phyloP scores from a whole-genome alignment of 2,113 vertebrate genomes.

The Ia io region DNA sequence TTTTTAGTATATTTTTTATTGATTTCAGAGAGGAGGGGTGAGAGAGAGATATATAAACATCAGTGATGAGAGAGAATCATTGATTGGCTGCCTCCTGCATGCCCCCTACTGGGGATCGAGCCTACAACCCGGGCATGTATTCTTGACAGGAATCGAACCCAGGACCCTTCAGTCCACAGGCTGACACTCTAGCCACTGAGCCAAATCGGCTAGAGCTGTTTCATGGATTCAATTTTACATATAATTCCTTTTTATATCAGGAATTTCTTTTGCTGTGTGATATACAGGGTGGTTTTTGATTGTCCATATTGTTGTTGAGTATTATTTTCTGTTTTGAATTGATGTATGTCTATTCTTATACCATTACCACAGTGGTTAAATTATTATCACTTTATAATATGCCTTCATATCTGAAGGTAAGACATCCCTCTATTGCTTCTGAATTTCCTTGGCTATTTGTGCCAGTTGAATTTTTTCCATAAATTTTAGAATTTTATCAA shows the following conservation, averaged over 20 bases:
- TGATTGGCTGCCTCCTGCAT: too few relatives aligned
- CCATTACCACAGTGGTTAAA: neutral
- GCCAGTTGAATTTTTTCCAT: neutral
- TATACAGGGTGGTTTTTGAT: neutral
- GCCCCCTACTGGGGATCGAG: too few relatives aligned
- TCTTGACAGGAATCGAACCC: too few relatives aligned
- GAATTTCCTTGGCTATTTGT: neutral
- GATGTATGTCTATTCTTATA: neutral
- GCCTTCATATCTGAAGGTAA: neutral
- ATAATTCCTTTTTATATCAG: neutral
- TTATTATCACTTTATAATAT: neutral
- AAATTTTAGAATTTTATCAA: conserved; percentile 4
- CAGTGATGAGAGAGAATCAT: too few relatives aligned
- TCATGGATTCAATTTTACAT: neutral
- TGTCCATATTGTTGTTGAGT: neutral
- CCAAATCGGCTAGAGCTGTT: too few relatives aligned
- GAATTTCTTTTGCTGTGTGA: neutral
- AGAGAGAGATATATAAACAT: too few relatives aligned
- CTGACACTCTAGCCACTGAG: too few relatives aligned
- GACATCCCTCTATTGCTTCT: neutral
- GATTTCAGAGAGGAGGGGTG: too few relatives aligned
- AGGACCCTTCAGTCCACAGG: too few relatives aligned
- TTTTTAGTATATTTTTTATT: too few relatives aligned
- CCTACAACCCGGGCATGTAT: too few relatives aligned
- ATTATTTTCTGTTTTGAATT: neutral